Evolutionary conservation across 2,113 vertebrate species (phyloP), one percentile per base, ranked within the genome.

Genomic region (Periophthalmodon schlosseri): DNA sequence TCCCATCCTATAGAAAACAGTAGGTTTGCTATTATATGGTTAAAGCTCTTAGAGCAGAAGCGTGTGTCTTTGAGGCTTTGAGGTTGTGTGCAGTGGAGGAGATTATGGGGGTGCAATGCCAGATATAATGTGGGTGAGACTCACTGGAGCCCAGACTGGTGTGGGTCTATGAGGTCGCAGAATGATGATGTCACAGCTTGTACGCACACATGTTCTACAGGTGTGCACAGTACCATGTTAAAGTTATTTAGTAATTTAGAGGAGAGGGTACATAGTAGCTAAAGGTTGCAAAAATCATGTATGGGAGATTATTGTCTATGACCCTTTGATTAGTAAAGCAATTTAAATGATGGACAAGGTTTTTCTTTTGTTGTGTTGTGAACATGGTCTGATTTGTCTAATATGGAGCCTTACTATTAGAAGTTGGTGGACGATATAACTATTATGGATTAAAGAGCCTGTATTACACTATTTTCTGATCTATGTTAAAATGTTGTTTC

Each of bases 81-180:
- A 90, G 83, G 83, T 82, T 81, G 71, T 46, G 72, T 71, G 65
- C 83, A 87, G 80, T 72, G 82, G 72, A 87, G 73, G 64, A 91
- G 90, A 91, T 93, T 92, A 91, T 86, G 89, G 89, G 90, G 89
- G 80, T 91, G 87, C 82, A 75, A 77, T 89, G 90, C 87, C 91
- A 89, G 89, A 87, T 85, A 83, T 78, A 83, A 83, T 89, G 89
- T 83, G 89, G 89, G 83, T 77, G 84, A 91, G 91, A 92, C 91
- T 87, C 67, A 54, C 68, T 73, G 90, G 90, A 92, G 90, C 89
- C 90, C 82, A 72, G 83, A 60, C 56, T 79, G 73, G 81, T 80
- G 80, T 84, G 44, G 66, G 75, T 87, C 81, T 82, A 7, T 88
- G 87, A 75, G 87, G 87, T 86, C 86, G 81, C 87, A 86, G 72